Evolutionary conservation across 2,888 invertebrate species (phyloP), one percentile per base, ranked within the genome.

Genomic region (Timema podura): DNA sequence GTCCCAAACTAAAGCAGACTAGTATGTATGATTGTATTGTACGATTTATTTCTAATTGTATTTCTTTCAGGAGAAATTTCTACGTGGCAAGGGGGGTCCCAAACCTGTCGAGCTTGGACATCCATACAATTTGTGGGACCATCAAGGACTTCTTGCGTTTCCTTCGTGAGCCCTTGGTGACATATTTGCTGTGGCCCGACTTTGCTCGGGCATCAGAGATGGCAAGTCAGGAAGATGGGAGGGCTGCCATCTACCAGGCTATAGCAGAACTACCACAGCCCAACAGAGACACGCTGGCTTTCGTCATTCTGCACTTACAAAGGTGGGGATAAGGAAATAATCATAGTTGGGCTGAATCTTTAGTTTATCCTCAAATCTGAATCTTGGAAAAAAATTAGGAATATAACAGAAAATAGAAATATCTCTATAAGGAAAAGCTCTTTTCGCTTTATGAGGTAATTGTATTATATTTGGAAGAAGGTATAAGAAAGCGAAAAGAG

Each of bases 211-310:
- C 93, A 0, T 88, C 91, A 0, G 82, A 83, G 6, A 81, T 85
- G 9, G 72, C 78, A 0, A 88, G 89, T 76, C 79, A 82, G 0
- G 81, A 82, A 70, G 89, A 91, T 75, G 85, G 88, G 0, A 84
- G 86, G 2, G 87, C 89, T 0, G 86, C 87, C 54, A 79, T 93
- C 2, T 88, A 88, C 78, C 89, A 92, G 75, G 90, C 92, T 0
- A 89, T 98, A 75, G 88, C 90, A 44, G 88, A 91, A 75, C 84
- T 99, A 76, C 98, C 98, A 10, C 91, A 89, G 77, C 91, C 98
- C 0, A 98, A 99, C 82, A 85, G 96, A 15, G 98, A 99, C 80
- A 96, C 98, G 0, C 84, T 99, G 68, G 96, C 98, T 0, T 98
- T 92, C 83, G 83, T 99, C 11, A 87, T 96, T 76, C 83, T 96